A percentile compares a stretch with the other conserved stretches of the same genome.
Evolutionary conservation across 2,888 invertebrate species (phyloP).

Genomic region (Pteria penguin): DNA sequence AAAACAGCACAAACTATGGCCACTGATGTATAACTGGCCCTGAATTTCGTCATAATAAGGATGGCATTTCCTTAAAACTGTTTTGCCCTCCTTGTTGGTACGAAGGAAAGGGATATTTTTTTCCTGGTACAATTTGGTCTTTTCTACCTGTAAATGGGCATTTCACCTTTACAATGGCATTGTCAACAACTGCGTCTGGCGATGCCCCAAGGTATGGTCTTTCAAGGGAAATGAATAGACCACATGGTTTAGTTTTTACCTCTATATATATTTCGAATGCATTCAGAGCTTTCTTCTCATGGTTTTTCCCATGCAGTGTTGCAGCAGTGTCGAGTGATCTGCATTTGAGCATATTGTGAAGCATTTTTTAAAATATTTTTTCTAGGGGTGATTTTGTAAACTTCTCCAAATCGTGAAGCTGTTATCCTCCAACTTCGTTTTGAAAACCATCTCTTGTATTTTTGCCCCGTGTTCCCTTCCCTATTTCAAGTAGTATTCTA

Average conservation of each 20-base stretch:
- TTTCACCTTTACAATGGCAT: slow-evolving; percentile 43
- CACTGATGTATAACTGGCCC: slow-evolving; percentile 43
- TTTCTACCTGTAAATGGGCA: slow-evolving; percentile 48
- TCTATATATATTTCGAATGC: slow-evolving; percentile 22
- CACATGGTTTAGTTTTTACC: not conserved
- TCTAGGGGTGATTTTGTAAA: not conserved
- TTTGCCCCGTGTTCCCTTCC: slow-evolving; percentile 13
- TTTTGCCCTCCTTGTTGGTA: slow-evolving; percentile 1
- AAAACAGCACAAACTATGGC: slow-evolving; percentile 35
- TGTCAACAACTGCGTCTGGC: slow-evolving; percentile 8
- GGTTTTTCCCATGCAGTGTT: slow-evolving; percentile 39
- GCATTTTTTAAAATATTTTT: slow-evolving; percentile 5
- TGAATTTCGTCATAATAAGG: slow-evolving; percentile 49
- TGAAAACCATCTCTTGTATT: slow-evolving; percentile 4
- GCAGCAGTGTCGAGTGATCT: slow-evolving; percentile 13
- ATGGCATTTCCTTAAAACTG: slow-evolving; percentile 21
- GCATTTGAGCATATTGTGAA: not conserved
- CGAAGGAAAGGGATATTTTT: slow-evolving; percentile 36
- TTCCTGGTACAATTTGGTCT: slow-evolving; percentile 18
- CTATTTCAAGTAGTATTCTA: too few relatives aligned
- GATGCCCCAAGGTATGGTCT: not conserved
- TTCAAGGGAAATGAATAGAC: not conserved
- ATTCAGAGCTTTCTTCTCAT: slow-evolving; percentile 32
- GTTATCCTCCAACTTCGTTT: not conserved
- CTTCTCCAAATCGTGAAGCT: slow-evolving; percentile 19